Conservation (phyloP, 2,888 invertebrate genomes). For the Agrilus mali region DNA sequence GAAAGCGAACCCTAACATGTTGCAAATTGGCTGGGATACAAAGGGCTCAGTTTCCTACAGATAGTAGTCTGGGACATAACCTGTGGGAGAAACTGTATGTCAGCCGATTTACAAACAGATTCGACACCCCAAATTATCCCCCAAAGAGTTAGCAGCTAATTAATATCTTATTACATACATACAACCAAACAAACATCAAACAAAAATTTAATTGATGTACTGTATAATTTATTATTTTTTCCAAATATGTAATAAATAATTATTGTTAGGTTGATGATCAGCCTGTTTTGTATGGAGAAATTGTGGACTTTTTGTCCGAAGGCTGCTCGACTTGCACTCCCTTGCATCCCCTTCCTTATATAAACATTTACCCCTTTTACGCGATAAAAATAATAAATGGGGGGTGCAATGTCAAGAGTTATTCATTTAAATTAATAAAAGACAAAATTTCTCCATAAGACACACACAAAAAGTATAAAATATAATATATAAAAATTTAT, state of each 20-base stretch:
- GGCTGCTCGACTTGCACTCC: too few relatives aligned
- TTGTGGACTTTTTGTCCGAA: too few relatives aligned
- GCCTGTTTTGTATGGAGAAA: too few relatives aligned
- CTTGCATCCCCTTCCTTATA: too few relatives aligned
- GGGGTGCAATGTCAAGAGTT: too few relatives aligned
- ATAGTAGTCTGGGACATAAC: constrained; percentile 35
- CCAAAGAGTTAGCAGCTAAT: constrained; percentile 1
- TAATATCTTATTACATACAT: constrained; percentile 10
- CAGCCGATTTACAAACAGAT: constrained; percentile 20
- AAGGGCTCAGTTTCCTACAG: constrained; percentile 45
- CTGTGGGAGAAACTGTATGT: constrained; percentile 22
- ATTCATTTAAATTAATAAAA: too few relatives aligned
- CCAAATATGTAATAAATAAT: constrained; percentile 16
- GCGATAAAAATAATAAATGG: too few relatives aligned
- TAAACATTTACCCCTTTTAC: too few relatives aligned
- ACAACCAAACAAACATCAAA: background rate
- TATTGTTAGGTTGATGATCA: too few relatives aligned
- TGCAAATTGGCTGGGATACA: constrained; percentile 37
- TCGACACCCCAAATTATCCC: too few relatives aligned
- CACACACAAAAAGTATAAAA: constrained; percentile 1
- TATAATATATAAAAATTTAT: too few relatives aligned
- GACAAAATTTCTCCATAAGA: constrained; percentile 8
- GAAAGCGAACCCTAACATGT: constrained; percentile 29
- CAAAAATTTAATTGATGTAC: constrained; percentile 27
- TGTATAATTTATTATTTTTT: constrained; percentile 31